Base-by-base conservation (phyloP, 2,888 invertebrate genomes). In the Drosophila vallismaia region DNA sequence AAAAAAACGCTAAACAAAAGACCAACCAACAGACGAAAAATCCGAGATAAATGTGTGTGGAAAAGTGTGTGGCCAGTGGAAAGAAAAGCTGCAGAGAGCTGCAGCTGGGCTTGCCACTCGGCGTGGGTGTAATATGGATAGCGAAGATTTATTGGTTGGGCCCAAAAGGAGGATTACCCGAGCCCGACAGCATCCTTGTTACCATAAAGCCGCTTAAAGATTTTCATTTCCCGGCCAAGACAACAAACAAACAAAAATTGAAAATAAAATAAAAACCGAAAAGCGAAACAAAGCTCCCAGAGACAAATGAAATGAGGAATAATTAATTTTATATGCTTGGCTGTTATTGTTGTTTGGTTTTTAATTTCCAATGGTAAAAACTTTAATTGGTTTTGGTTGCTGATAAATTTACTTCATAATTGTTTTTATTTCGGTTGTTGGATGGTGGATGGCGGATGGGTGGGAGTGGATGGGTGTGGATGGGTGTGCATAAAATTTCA, bases 161-260 rank as follows among this genome's bases (percentile, higher is more conserved):
- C 57, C 45, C 42, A 38, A 49, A 49, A 57, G 58, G 51, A 64
- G 62, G 62, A 62, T 64, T 64, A 64, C 62, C 45, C 62, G 31
- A 52, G 46, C 1, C 19, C 64, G 62, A 62, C 62, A 46, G 64
- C 38, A 64, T 50, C 60, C 75, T 74, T 73, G 79, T 79, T 73
- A 71, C 79, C 71, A 75, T 76, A 78, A 80, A 80, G 81, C 79
- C 75, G 81, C 79, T 80, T 80, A 80, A 81, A 80, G 79, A 80
- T 81, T 80, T 79, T 81, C 75, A 80, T 81, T 81, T 77, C 71
- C 77, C 66, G 53, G 51, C 70, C 60, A 48, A 51, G 40, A 33
- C n/a, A n/a, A n/a, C n/a, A n/a, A n/a, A n/a, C n/a, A n/a, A n/a
- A n/a, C n/a, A n/a, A n/a, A n/a, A n/a, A n/a, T n/a, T n/a, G n/a